Base-by-base conservation (phyloP, 2,113 vertebrate species). In the Sinocyclocheilus anshuiensis region DNA sequence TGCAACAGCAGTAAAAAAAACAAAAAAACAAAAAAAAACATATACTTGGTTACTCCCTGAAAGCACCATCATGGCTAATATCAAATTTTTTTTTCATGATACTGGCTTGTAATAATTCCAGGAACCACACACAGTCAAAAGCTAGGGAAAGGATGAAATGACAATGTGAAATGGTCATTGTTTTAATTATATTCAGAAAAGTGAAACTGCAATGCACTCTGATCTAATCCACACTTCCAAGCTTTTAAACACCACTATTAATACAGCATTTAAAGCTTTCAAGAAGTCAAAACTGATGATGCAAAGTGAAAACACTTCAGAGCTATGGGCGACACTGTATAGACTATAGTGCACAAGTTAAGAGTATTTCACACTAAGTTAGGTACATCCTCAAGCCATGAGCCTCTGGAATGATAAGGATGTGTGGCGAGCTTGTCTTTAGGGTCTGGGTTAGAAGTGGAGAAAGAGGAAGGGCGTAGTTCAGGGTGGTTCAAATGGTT, bases 351-450 rank as follows among this genome's bases (percentile, higher is more conserved):
- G 16, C 16, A 22, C 26, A 48, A 6, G 36, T 81, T 26, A 82
- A 42, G 77, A 80, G 36, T n/a, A 48, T 22, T 22, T 29, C 63
- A 33, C 24, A 20, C 39, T 33, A 82, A 69, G 9, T 39, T n/a
- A 29, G 48, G 6, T 45, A 26, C 22, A 69, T 26, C 18, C 42
- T 42, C 42, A 42, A 42, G 7, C 39, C 6, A 2, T 26, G 8
- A 65, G n/a, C 45, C 13, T 33, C 65, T 10, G 67, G 63, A 86
- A 72, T 80, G 77, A 69, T 45, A 71, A 8, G 5, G 76, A 55
- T 33, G 72, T 45, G 84, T 42, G 63, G 77, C 26, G 50, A 81
- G 81, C 48, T 79, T 53, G 57, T 79, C 6, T 76, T n/a, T 77
- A 36, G 79, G 22, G 48, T 4, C 61, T 42, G 45, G 29, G 16